phyloP scores from a whole-genome alignment of 1,140 invertebrate species.

The Drosophila pallidifrons region DNA sequence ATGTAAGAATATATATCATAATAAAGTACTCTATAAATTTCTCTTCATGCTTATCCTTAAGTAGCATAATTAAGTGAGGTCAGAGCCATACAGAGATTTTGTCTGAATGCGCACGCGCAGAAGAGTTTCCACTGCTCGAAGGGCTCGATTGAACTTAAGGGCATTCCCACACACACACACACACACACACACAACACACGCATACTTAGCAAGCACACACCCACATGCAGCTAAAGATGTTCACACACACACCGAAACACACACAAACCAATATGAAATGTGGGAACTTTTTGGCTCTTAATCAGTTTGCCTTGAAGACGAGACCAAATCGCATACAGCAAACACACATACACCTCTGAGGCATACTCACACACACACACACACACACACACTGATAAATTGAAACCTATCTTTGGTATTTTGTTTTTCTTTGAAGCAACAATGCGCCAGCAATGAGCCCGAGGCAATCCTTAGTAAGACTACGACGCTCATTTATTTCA shows the following conservation, averaged over 20 bases:
- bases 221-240: slow-evolving; percentile 25
- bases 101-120: slow-evolving; percentile 28
- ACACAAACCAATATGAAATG: slow-evolving; percentile 43
- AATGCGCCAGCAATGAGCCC: slow-evolving; percentile 72
- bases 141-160: slow-evolving; percentile 65
- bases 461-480: slow-evolving; percentile 72
- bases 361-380: slow-evolving; percentile 6
- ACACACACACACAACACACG: slow-evolving; percentile 18
- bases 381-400: slow-evolving; percentile 61
- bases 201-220: slow-evolving; percentile 41
- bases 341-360: slow-evolving; percentile 23
- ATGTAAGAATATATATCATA: too few species aligned
- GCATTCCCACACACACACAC: slow-evolving; percentile 59
- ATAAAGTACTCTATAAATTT: neutral
- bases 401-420: slow-evolving; percentile 75
- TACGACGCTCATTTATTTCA: slow-evolving; percentile 83
- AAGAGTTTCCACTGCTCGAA: slow-evolving; percentile 49
- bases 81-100: slow-evolving; percentile 18
- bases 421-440: slow-evolving; percentile 73
- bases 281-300: slow-evolving; percentile 61
- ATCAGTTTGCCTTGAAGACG: slow-evolving; percentile 54
- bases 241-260: slow-evolving; percentile 26
- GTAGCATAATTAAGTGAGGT: neutral
- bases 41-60: neutral
- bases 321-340: slow-evolving; percentile 44